Evolutionary conservation across 2,113 vertebrate genomes (phyloP).

Genomic region (Larimichthys polyactis): DNA sequence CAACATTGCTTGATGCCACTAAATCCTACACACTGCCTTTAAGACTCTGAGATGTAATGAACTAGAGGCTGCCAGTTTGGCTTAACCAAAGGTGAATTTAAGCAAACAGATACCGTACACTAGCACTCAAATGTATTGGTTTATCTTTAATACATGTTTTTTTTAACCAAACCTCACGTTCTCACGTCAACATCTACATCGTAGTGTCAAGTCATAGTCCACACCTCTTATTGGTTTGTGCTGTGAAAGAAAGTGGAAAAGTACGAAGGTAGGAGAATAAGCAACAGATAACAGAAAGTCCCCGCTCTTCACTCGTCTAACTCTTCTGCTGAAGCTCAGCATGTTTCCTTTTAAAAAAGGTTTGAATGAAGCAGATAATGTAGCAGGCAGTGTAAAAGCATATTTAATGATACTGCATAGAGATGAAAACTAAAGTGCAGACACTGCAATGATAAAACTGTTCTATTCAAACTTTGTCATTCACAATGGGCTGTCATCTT

Average conservation of each 20-base stretch:
- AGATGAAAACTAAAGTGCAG: slow-evolving; percentile 2
- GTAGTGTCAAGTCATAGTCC: not conserved
- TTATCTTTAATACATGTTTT: not conserved
- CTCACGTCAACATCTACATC: not conserved
- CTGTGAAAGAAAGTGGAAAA: not conserved
- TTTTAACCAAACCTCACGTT: not conserved
- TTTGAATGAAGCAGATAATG: not conserved
- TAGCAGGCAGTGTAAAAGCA: not conserved
- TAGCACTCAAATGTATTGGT: too few species aligned
- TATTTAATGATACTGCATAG: not conserved
- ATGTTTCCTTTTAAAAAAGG: not conserved
- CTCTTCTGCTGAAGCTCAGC: not conserved
- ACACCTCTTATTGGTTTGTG: not conserved
- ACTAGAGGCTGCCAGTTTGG: too few species aligned
- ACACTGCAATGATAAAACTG: not conserved
- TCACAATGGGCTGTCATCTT: not conserved
- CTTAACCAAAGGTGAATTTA: too few species aligned
- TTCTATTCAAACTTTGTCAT: not conserved
- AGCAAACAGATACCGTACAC: too few species aligned
- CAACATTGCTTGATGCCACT: too few species aligned
- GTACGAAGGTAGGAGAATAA: not conserved
- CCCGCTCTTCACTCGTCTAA: not conserved
- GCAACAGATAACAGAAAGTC: not conserved
- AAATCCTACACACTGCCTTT: too few species aligned
- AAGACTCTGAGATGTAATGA: too few species aligned